These are phyloP conservation scores for Siniperca undulata DNA, from an alignment of 2,797 vertebrate genomes.

Conservation along the genomic window DNA sequence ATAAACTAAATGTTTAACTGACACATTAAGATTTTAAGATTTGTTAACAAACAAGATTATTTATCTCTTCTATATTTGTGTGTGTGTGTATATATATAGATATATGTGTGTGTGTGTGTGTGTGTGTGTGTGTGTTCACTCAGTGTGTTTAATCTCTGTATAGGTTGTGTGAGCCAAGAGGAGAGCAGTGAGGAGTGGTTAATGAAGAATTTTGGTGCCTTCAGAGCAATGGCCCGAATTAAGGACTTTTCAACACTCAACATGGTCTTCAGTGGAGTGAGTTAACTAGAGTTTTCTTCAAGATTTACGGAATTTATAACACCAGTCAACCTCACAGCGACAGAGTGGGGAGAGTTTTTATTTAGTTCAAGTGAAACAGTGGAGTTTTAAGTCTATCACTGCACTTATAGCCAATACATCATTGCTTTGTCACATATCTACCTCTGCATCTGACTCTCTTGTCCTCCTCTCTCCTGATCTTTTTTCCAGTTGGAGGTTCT, in stretches of 20 bases:
- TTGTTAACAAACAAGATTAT: background rate
- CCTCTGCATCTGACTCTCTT: too few relatives aligned
- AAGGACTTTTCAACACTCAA: slow-evolving; percentile 82
- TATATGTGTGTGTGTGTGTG: background rate
- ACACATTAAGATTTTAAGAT: background rate
- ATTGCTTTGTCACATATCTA: too few relatives aligned
- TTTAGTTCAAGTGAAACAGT: background rate
- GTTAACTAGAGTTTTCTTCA: slow-evolving; percentile 23
- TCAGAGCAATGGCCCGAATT: slow-evolving; percentile 78
- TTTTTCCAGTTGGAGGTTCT: slow-evolving; percentile 83
- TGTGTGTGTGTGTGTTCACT: background rate
- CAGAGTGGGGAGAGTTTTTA: background rate
- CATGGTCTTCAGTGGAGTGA: slow-evolving; percentile 84
- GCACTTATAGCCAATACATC: too few relatives aligned
- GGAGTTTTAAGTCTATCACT: background rate
- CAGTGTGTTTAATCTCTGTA: slow-evolving; percentile 17
- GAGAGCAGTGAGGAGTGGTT: slow-evolving; percentile 83
- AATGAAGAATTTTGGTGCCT: slow-evolving; percentile 86
- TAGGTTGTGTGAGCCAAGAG: slow-evolving; percentile 78
- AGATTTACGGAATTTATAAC: background rate
- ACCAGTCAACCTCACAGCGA: background rate
- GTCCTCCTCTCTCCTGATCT: background rate
- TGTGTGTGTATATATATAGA: too few relatives aligned
- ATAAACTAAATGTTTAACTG: background rate
- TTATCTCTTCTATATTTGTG: background rate